Base-by-base conservation (phyloP, 2,888 invertebrate species). In the Deilephila porcellus region DNA sequence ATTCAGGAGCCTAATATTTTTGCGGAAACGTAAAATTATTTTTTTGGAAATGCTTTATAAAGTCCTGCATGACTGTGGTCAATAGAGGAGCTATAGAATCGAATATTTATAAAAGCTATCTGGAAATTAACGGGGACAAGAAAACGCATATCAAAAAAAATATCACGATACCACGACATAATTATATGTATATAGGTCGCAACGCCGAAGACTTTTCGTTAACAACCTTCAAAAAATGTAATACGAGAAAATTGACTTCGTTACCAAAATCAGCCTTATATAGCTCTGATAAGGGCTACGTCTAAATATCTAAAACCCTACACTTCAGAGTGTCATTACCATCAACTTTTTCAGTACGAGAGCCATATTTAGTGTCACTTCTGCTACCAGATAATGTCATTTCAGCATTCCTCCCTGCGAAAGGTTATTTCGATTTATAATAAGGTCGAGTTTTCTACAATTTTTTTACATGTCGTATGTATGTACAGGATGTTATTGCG, bases 361-460 rank as follows among this genome's bases (percentile, higher is more conserved):
- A 52, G n/a, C 37, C 52, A 64, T 32, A 63, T 63, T 63, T 67
- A 52, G 17, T 25, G 45, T 67, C 52, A 63, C 63, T 63, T 37
- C 63, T 63, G 52, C 67, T 52, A 25, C 52, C 17, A 14, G 20
- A 25, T 52, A 52, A 67, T 17, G 25, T 60, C 19, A 71, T 71
- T 71, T 71, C 45, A 45, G 45, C 60, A 60, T 71, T 60, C 60
- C 45, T 71, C 60, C 45, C 20, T 45, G 60, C 71, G 45, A 60
- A 71, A 37, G 37, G 45, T 71, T 52, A 71, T 71, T 45, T 59
- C 20, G 59, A 56, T 60, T 59, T 71, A 71, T n/a, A 59, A 60
- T 37, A 45, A 20, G 45, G 71, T 60, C 37, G 60, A 60, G 20
- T 37, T 60, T 34, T 20, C n/a, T 17, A 20, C 17, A 37, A 37